A percentile compares a stretch with the other conserved stretches of the same genome.
Evolutionary conservation across 92 coral and sea anemone species (phyloP).

Genomic region (Pocillopora grandis): DNA sequence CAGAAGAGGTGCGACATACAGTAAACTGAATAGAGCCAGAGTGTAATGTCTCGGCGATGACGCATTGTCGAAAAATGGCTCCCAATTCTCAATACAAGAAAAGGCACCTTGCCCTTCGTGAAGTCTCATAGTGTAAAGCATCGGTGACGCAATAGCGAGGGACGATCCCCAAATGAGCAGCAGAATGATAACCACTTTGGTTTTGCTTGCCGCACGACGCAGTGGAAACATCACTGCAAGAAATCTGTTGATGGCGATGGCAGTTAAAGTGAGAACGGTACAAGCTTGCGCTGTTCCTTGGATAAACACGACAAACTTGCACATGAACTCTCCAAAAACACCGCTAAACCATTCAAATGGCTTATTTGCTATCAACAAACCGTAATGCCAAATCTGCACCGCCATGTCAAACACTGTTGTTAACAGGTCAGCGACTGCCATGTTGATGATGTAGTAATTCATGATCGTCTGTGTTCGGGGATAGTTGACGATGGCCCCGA

Average conservation of each 20-base stretch:
- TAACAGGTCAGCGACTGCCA: constrained; percentile 45
- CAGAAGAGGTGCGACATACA: constrained; percentile 68
- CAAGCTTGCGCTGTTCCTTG: constrained; percentile 78
- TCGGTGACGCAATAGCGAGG: constrained; percentile 74
- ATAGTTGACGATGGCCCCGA: constrained; percentile 47
- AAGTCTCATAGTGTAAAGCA: constrained; percentile 80
- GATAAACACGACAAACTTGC: constrained; percentile 52
- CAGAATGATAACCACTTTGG: constrained; percentile 39
- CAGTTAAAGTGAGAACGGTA: constrained; percentile 77
- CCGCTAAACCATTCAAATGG: constrained; percentile 62
- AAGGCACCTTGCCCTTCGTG: constrained; percentile 33
- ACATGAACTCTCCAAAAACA: constrained; percentile 50
- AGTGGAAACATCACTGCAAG: constrained; percentile 84
- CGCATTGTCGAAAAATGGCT: constrained; percentile 64
- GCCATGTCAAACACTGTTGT: constrained; percentile 43
- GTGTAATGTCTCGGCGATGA: constrained; percentile 73
- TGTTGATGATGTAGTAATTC: constrained; percentile 33
- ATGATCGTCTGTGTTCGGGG: constrained; percentile 33
- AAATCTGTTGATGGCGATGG: constrained; percentile 87
- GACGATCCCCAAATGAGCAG: constrained; percentile 78
- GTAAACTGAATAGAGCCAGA: constrained; percentile 59
- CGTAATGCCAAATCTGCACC: constrained; percentile 46
- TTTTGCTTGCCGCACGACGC: constrained; percentile 55
- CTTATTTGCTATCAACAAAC: constrained; percentile 13
- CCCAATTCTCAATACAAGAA: constrained; percentile 82